Base-by-base conservation (phyloP, 92 coral and sea anemone species). In the Phenganax marumi region DNA sequence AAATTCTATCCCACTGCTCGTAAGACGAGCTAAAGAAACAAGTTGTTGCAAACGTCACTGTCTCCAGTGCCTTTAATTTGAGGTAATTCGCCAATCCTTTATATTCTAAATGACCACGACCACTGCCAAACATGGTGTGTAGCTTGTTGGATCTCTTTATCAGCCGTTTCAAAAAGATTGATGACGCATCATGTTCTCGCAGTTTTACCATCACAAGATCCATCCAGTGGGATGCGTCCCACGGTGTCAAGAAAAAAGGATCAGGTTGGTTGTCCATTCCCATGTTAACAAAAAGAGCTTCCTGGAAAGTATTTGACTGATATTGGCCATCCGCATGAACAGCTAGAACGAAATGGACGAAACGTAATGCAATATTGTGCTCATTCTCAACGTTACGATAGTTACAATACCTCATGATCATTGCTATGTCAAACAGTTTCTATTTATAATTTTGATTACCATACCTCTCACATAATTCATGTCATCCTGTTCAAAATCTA, bases 181-280 rank as follows among this genome's bases (percentile, higher is more conserved):
- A 68, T 8, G 74, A 68, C 17, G 60, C 17, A 54, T 54, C 60
- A 10, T 54, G 11, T 54, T 54, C 60, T 54, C 60, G 74, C 48
- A 68, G 7, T 68, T 13, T 48, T 10, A 14, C 74, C 74, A 68
- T 68, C 8, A 25, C 74, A 8, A 68, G 48, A n/a, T 68, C 48
- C 74, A 68, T 68, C 74, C 74, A 68, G 48, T 68, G 74, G 9
- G 74, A 68, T 46, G 25, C 74, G 18, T 68, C 74, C 74, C 74
- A 68, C 12, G 74, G 74, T 68, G 74, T 68, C 74, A 68, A 68
- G 48, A 68, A 68, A n/a, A 68, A 60, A 6, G 68, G 68, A 60
- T 60, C 68, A n/a, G 68, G 19, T 6, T 8, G 68, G 68, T 60
- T n/a, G 68, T 60, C 19, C 12, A 6, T 9, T 60, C 68, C 68